Base-by-base conservation (phyloP, 2,113 vertebrate genomes). In the Labeo catla region DNA sequence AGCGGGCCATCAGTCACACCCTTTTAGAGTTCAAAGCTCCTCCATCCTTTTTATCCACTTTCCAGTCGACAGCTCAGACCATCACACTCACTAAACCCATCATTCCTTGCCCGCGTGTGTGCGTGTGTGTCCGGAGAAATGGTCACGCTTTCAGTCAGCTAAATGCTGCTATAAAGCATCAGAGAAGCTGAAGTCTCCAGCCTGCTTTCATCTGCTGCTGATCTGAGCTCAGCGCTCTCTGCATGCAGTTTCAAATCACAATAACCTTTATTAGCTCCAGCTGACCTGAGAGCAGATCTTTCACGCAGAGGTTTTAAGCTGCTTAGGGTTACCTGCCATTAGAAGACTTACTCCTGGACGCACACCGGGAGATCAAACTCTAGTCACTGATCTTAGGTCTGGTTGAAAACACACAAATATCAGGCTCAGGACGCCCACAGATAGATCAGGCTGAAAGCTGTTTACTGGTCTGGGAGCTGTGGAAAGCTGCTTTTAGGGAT, bases 21-120 rank as follows among this genome's bases (percentile, higher is more conserved):
- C 50, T 83, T 83, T 84, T 57, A 84, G 66, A 83, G 82, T 84
- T 84, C 82, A 84, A 84, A 84, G 82, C 82, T 84, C 66, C 52
- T 45, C 82, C 34, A 84, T 84, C 82, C 82, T 84, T 84, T 84
- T 84, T 84, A 84, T 84, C 82, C 82, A 84, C 82, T 84, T 84
- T 84, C 68, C 82, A 84, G 66, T 84, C 50, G 68, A 72, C 82
- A 84, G 82, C 59, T 85, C 73, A 66, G 28, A 65, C 73, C 74
- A 66, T 77, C 84, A 66, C 74, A 77, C 72, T 85, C 73, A 52
- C 45, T 85, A 80, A 70, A 45, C 34, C 63, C 78, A 70, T 72
- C 63, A 80, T 84, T 84, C 65, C 78, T 79, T 49, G 76, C 78
- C 65, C 12, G 39, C 77, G 61, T 81, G 63, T 86, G 77, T 72